These are phyloP conservation scores for Zootermopsis nevadensis DNA, from an alignment of 2,888 invertebrate species.

Conservation along the genomic window DNA sequence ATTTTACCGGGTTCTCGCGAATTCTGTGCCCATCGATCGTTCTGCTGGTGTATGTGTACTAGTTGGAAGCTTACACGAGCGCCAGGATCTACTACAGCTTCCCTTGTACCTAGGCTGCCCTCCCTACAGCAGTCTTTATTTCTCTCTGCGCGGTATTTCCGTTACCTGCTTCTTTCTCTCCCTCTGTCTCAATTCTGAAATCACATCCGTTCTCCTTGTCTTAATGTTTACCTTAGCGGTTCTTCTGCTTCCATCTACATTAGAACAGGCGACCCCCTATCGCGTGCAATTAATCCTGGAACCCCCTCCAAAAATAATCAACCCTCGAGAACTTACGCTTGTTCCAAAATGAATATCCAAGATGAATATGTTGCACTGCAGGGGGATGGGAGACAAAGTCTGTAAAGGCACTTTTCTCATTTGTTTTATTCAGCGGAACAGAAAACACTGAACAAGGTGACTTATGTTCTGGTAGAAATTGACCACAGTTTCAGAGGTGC, in stretches of 20 bases:
- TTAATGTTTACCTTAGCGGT: neutral
- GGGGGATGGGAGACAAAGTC: no score
- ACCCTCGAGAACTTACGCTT: no score
- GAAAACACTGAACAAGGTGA: no score
- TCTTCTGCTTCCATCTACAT: neutral
- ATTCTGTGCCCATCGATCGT: conserved; percentile 21
- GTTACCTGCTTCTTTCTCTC: neutral
- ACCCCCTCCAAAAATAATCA: neutral
- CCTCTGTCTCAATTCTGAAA: neutral
- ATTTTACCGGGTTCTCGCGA: conserved; percentile 21
- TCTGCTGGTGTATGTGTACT: conserved; percentile 1
- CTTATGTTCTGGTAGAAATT: no score
- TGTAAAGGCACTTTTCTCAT: neutral
- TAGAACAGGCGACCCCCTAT: neutral
- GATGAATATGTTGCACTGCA: no score
- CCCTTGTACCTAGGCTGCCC: neutral
- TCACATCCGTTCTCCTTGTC: neutral
- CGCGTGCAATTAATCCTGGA: neutral
- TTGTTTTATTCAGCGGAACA: no score
- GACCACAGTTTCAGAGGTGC: no score
- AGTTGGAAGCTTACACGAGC: neutral
- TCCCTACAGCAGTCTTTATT: neutral
- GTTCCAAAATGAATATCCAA: no score
- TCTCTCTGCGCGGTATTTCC: neutral
- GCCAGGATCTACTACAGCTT: neutral